Evolutionary conservation across 1,140 invertebrate genomes (phyloP), one percentile per base, ranked within the genome.

Genomic region (Pectinophora gossypiella): DNA sequence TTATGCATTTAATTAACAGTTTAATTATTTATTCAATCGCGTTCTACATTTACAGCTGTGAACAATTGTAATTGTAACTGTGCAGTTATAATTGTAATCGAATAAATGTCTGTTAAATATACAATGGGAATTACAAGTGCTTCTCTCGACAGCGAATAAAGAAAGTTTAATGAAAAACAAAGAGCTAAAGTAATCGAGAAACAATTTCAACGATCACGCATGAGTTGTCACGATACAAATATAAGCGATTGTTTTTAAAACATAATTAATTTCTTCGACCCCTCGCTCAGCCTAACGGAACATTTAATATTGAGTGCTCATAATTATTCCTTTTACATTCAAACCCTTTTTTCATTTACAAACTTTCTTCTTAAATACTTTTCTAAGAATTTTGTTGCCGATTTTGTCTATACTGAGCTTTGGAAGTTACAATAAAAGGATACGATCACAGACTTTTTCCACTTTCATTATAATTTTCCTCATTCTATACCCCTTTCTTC

Each of bases 171-270:
- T 81, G 74, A 74, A 83, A 74, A 77, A 85, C 77, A 85, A 84
- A 83, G 81, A 82, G 69, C 58, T 71, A 68, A 80, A 82, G 79
- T 82, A 85, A 83, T 82, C 65, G 74, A 86, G 77, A 79, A 87
- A 84, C 83, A 85, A 87, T 87, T 87, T 74, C 61, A 69, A 81
- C 67, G 61, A 78, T 80, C 73, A 87, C 76, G 84, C 84, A 84
- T 87, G 81, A 84, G 65, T 81, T 65, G 81, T 61, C 71, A 64
- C 76, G 62, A 58, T 64, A 84, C 79, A 85, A 87, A 87, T 87
- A 82, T 82, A 85, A 77, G 71, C 74, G 72, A 87, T 87, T 87
- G 84, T 87, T 87, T 87, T 87, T 81, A 85, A 85, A 87, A 85
- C 81, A 78, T 85, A 85, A 87, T 86, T 85, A 86, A 84, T 87